These are phyloP conservation scores for Charanyca ferruginea DNA, from an alignment of 2,888 invertebrate species.

Conservation along the genomic window DNA sequence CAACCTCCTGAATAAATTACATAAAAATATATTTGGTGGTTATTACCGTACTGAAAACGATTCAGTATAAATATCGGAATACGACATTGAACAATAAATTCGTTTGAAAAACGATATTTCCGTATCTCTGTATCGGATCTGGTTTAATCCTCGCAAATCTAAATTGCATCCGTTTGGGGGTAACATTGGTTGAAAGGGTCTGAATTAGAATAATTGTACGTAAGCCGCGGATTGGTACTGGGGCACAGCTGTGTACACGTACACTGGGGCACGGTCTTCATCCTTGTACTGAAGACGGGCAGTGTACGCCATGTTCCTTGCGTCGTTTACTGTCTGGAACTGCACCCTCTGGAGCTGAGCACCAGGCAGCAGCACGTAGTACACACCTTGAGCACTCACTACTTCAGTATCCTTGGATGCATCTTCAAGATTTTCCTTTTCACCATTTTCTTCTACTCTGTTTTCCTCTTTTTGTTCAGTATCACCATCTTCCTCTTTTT, in stretches of 20 bases:
- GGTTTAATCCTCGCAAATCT: slow-evolving; percentile 67
- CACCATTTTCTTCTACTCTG: slow-evolving; percentile 45
- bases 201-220: slow-evolving; percentile 73
- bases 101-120: slow-evolving; percentile 59
- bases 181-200: slow-evolving; percentile 57
- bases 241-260: slow-evolving; percentile 89
- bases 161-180: slow-evolving; percentile 67
- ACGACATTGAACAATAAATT: slow-evolving; percentile 60
- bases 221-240: slow-evolving; percentile 78
- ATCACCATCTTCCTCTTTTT: slow-evolving; percentile 13
- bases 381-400: slow-evolving; percentile 88
- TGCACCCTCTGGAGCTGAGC: slow-evolving; percentile 92
- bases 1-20: slow-evolving; percentile 67
- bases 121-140: slow-evolving; percentile 57
- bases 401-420: slow-evolving; percentile 79
- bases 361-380: slow-evolving; percentile 92
- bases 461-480: slow-evolving; percentile 37
- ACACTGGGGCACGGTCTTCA: slow-evolving; percentile 92
- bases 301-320: slow-evolving; percentile 92
- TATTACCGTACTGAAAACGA: slow-evolving; percentile 48
- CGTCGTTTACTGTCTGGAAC: slow-evolving; percentile 89
- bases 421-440: slow-evolving; percentile 75
- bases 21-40: slow-evolving; percentile 59
- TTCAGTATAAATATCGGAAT: slow-evolving; percentile 45
- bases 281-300: slow-evolving; percentile 92